Evolutionary conservation across 1,140 invertebrate species (phyloP), one percentile per base, ranked within the genome.

Genomic region (Drosophila erecta): DNA sequence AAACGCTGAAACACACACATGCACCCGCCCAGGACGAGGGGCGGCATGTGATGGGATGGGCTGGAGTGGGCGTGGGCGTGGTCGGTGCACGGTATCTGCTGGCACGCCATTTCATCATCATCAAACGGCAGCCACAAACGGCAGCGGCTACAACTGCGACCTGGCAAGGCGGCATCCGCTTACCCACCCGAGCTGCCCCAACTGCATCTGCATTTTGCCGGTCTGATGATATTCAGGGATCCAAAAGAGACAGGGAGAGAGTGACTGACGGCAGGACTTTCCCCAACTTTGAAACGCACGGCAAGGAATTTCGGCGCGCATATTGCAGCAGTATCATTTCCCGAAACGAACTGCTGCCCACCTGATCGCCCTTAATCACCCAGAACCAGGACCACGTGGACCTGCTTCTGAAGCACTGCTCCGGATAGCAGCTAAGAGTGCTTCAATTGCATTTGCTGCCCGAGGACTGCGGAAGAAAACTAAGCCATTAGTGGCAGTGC

Each of bases 51-150:
- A 12, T 33, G 35, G 12, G 7, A 30, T 37, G 41, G 50, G 38
- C 58, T 11, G 22, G 44, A 30, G 20, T 14, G 20, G 43, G 22
- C 11, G 30, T 66, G 62, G 46, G 44, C 49, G 73, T 76, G 64
- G 40, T 30, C 20, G 27, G 49, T 61, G 71, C 74, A 70, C 51
- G 72, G 77, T 81, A 83, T 89, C 66, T 67, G 47, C 72, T 57
- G 51, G 79, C 84, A 87, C 84, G 84, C 80, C 75, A 87, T 87
- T 87, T 89, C 84, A 89, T 87, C 84, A 87, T 87, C 84, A 89
- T 87, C 83, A 87, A 89, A 77, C 77, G 74, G 43, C 66, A 84
- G 58, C 66, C 57, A 55, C 59, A 75, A n/a, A n/a, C n/a, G n/a
- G 51, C 53, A 55, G 51, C 59, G 54, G 54, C 51, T 62, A 27